A percentile compares a stretch with the other conserved stretches of the same genome.
Evolutionary conservation across 2,113 vertebrate species (phyloP).

Genomic region (Poecilia latipinna): DNA sequence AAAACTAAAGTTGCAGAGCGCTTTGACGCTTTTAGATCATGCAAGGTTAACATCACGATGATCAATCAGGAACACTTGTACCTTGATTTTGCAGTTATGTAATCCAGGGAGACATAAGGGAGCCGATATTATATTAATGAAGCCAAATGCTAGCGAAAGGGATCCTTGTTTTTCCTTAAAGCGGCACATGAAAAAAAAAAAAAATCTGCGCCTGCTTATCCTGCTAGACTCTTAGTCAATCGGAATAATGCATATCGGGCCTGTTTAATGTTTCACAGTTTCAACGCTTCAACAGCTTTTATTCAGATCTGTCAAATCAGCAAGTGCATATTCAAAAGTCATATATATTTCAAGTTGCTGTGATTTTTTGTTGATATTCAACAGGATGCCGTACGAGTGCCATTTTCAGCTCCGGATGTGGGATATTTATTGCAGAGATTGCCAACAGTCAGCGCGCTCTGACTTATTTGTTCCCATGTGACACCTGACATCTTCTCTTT

Average conservation of each 20-base stretch:
- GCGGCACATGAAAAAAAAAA: conserved; percentile 1
- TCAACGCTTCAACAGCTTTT: background rate
- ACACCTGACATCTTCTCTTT: conserved; percentile 56
- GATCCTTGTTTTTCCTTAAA: conserved; percentile 28
- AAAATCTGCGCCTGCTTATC: conserved; percentile 16
- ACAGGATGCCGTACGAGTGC: background rate
- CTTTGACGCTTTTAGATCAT: background rate
- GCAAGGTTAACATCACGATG: background rate
- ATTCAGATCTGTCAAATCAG: background rate
- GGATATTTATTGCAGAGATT: conserved; percentile 48
- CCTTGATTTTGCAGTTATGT: background rate
- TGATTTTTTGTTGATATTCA: conserved; percentile 14
- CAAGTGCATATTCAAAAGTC: background rate
- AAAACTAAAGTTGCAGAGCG: background rate
- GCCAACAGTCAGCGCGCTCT: conserved; percentile 27
- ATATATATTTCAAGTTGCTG: background rate
- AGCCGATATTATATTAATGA: conserved; percentile 5
- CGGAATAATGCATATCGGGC: conserved; percentile 22
- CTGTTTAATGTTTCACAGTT: conserved; percentile 14
- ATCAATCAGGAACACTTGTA: background rate
- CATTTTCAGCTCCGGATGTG: conserved; percentile 14
- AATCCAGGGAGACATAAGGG: conserved; percentile 6
- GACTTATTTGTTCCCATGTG: conserved; percentile 48
- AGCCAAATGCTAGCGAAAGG: conserved; percentile 6
- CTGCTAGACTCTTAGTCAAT: conserved; percentile 12